phyloP scores from a whole-genome alignment of 2,888 invertebrate species.

The Melolontha melolontha region DNA sequence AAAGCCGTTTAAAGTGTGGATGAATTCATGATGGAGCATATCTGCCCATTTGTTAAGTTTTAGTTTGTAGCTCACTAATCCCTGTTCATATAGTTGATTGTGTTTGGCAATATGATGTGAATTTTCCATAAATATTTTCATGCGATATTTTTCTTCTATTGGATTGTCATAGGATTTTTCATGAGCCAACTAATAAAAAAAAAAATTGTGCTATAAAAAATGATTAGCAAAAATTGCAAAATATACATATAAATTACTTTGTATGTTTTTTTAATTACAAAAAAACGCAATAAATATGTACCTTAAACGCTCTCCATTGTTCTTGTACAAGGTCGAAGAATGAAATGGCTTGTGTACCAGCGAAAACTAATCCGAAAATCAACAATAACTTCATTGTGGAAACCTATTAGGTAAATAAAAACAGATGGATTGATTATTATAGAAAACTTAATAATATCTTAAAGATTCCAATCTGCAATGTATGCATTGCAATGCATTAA shows the following conservation, averaged over 20 bases:
- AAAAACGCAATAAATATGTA: conserved; percentile 49
- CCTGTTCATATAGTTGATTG: conserved; percentile 79
- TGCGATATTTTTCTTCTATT: conserved; percentile 84
- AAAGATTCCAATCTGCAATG: not conserved
- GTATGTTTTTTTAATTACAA: conserved; percentile 8
- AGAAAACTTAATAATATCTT: not conserved
- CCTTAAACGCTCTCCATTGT: conserved; percentile 65
- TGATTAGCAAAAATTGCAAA: not conserved
- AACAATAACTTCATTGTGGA: conserved; percentile 64
- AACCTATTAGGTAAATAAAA: conserved; percentile 42
- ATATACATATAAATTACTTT: not conserved
- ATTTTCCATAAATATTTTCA: conserved; percentile 92
- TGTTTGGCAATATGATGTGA: conserved; percentile 86
- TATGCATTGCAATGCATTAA: too few relatives aligned
- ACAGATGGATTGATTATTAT: not conserved
- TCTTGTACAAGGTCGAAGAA: conserved; percentile 76
- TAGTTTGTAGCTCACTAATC: conserved; percentile 75
- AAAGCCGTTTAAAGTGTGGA: conserved; percentile 75
- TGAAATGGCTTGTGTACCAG: conserved; percentile 67
- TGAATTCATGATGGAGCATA: conserved; percentile 88
- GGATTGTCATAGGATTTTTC: conserved; percentile 72
- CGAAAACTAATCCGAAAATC: conserved; percentile 60
- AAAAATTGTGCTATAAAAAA: not conserved
- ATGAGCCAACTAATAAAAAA: conserved; percentile 57
- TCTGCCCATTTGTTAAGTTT: conserved; percentile 88